Evolutionary conservation across 2,113 vertebrate species (phyloP).

Genomic region (Ellobius talpinus): DNA sequence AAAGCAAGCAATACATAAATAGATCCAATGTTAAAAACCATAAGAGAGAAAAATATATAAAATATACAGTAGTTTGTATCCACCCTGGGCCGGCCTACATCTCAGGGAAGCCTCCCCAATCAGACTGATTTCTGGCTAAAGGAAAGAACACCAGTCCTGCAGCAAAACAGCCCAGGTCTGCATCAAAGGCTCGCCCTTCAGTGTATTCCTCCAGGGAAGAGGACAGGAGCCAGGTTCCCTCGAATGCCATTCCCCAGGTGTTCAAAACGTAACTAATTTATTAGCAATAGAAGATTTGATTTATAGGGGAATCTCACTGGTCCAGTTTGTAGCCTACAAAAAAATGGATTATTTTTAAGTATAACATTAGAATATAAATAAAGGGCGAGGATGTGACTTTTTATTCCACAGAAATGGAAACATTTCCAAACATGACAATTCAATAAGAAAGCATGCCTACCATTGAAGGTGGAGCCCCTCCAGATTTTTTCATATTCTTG

Average conservation of each 20-base stretch:
- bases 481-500: conserved; percentile 88
- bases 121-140: conserved; percentile 66
- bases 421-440: conserved; percentile 56
- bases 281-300: conserved; percentile 81
- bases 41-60: conserved; percentile 74
- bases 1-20: conserved; percentile 76
- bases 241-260: conserved; percentile 82
- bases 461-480: conserved; percentile 88
- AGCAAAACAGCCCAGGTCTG: conserved; percentile 77
- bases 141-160: conserved; percentile 75
- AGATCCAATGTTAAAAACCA: conserved; percentile 64
- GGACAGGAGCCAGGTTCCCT: conserved; percentile 83
- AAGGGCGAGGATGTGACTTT: conserved; percentile 70
- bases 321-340: conserved; percentile 82
- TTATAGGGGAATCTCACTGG: conserved; percentile 83
- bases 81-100: conserved; percentile 56
- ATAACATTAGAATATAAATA: conserved; percentile 63
- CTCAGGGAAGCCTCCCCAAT: conserved; percentile 57
- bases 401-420: conserved; percentile 75
- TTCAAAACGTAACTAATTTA: conserved; percentile 83
- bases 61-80: conserved; percentile 73
- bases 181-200: conserved; percentile 80
- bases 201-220: conserved; percentile 78
- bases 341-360: conserved; percentile 82
- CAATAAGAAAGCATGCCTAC: conserved; percentile 85